phyloP scores from a whole-genome alignment of 1,140 invertebrate genomes.

The Listronotus bonariensis region DNA sequence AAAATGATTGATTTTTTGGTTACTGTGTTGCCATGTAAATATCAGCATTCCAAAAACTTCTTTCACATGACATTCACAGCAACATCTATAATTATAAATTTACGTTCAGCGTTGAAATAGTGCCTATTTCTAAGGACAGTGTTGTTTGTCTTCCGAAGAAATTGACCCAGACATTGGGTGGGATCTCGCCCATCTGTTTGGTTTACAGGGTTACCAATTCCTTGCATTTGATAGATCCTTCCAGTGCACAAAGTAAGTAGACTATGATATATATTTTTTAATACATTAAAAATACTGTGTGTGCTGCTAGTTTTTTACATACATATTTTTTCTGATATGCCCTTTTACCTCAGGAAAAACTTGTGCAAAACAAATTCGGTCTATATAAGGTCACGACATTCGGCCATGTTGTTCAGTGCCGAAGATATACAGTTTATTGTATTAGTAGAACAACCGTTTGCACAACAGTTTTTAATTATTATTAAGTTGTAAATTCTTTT shows the following conservation, averaged over 20 bases:
- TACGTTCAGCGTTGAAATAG: conserved; percentile 91
- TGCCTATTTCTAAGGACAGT: conserved; percentile 96
- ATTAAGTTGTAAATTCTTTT: too few relatives aligned
- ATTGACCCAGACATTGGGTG: conserved; percentile 87
- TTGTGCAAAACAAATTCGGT: too few relatives aligned
- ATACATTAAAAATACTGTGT: too few relatives aligned
- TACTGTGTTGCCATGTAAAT: conserved; percentile 84
- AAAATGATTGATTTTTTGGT: conserved; percentile 95
- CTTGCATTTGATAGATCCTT: conserved; percentile 93
- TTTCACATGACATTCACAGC: conserved; percentile 97
- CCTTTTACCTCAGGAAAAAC: too few relatives aligned
- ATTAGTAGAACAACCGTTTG: too few relatives aligned
- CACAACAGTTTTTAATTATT: too few relatives aligned
- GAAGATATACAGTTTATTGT: too few relatives aligned
- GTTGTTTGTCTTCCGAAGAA: conserved; percentile 90
- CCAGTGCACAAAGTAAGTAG: conserved; percentile 86
- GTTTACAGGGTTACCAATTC: conserved; percentile 86
- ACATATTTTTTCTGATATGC: too few relatives aligned
- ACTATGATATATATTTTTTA: too few relatives aligned
- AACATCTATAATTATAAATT: conserved; percentile 98
- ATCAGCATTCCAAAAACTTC: conserved; percentile 91
- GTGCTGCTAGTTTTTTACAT: too few relatives aligned
- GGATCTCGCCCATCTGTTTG: conserved; percentile 89
- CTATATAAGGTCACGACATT: too few relatives aligned
- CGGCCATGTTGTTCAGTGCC: too few relatives aligned